phyloP scores from a whole-genome alignment of 2,888 invertebrate genomes.

The Leptinotarsa haldemani region DNA sequence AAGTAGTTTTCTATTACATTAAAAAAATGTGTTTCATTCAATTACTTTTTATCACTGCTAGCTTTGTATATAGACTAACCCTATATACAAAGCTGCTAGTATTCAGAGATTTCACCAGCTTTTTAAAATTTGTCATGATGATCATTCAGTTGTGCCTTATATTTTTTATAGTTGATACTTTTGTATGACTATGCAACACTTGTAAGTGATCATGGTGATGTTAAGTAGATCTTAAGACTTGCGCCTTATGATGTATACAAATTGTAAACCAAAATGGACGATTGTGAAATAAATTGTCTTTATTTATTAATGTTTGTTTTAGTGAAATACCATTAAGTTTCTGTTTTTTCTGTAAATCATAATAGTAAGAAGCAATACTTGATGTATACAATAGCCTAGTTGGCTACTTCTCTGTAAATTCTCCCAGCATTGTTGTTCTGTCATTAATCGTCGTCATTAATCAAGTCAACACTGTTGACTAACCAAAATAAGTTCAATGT shows the following conservation, averaged over 20 bases:
- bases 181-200: conserved; percentile 45
- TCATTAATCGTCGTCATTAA: too few species aligned
- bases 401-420: too few species aligned
- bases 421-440: too few species aligned
- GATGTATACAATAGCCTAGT: too few species aligned
- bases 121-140: conserved; percentile 30
- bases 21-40: neutral
- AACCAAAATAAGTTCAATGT: too few species aligned
- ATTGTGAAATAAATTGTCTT: conserved; percentile 58
- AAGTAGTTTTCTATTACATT: neutral
- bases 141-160: conserved; percentile 53
- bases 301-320: conserved; percentile 52
- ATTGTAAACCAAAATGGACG: conserved; percentile 58
- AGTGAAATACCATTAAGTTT: neutral
- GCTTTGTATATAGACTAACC: too few species aligned
- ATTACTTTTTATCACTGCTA: neutral
- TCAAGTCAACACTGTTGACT: too few species aligned
- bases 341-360: too few species aligned
- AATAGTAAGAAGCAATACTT: too few species aligned
- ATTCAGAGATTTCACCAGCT: conserved; percentile 5
- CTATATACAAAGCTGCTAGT: too few species aligned
- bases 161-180: conserved; percentile 47
- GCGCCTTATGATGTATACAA: conserved; percentile 57
- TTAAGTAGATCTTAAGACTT: conserved; percentile 48
- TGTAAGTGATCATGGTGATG: conserved; percentile 47